phyloP scores from a whole-genome alignment of 2,797 vertebrate genomes.

The Danio choprae region DNA sequence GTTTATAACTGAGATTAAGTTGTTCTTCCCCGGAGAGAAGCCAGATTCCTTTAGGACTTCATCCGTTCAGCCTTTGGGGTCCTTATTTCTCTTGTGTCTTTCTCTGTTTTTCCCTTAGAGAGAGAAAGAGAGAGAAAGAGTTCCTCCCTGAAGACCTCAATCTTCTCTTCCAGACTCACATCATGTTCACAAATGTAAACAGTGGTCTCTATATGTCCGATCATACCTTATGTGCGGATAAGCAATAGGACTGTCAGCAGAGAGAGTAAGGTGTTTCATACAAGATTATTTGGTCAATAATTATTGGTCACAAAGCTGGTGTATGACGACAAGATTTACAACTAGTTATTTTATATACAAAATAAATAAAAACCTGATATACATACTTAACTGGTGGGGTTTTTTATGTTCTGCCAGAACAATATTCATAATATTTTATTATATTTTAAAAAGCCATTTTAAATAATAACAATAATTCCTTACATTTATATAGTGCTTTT shows the following conservation, averaged over 20 bases:
- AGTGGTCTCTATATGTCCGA: too few species aligned
- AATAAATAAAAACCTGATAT: too few species aligned
- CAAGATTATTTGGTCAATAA: neutral
- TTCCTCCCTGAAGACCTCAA: conserved; percentile 7
- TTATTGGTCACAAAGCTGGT: neutral
- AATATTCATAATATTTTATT: too few species aligned
- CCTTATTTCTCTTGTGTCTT: conserved; percentile 2
- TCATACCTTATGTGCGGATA: too few species aligned
- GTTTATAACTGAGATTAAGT: conserved; percentile 2
- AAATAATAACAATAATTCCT: too few species aligned
- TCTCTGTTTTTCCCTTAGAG: conserved; percentile 47
- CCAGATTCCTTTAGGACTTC: conserved; percentile 21
- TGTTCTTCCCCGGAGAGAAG: conserved; percentile 25
- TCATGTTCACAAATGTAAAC: neutral
- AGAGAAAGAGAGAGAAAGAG: neutral
- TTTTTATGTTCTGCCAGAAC: too few species aligned
- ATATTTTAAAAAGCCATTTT: too few species aligned
- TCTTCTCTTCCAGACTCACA: neutral
- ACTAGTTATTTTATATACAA: too few species aligned
- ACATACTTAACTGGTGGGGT: too few species aligned
- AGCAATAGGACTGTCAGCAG: too few species aligned
- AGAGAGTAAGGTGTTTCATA: neutral
- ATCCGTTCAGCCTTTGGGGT: conserved; percentile 18
- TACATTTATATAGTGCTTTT: too few species aligned
- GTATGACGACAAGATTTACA: neutral